phyloP scores from a whole-genome alignment of 2,888 invertebrate species.

The Scaptodrosophila latifasciaeformis region DNA sequence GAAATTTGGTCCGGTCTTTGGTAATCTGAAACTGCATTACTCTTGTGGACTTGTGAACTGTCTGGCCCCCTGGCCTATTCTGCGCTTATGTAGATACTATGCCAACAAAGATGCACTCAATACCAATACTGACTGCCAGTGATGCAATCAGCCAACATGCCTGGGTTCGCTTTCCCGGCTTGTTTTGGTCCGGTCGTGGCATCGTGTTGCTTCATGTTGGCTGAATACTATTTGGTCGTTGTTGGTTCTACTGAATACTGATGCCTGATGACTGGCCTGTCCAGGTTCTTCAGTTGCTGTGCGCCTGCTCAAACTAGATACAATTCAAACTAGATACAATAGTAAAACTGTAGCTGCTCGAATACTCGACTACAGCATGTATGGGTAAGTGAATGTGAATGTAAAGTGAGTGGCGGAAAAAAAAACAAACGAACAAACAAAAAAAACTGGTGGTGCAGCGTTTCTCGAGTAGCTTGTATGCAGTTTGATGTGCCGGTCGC shows the following conservation, averaged over 20 bases:
- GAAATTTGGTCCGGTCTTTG: no score
- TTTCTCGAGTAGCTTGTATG: slow-evolving; percentile 20
- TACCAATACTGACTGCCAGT: slow-evolving; percentile 12
- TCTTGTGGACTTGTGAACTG: no score
- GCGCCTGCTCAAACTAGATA: slow-evolving; percentile 72
- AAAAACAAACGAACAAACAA: no score
- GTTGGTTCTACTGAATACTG: not conserved
- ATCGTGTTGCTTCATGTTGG: slow-evolving; percentile 14
- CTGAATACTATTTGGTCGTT: slow-evolving; percentile 15
- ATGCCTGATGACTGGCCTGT: slow-evolving; percentile 22
- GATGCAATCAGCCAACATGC: slow-evolving; percentile 23
- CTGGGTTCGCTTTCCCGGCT: not conserved
- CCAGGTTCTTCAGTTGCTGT: slow-evolving; percentile 66
- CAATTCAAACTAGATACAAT: slow-evolving; percentile 75
- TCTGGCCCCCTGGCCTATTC: no score
- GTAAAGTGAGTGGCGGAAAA: slow-evolving; percentile 22
- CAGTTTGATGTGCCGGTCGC: slow-evolving; percentile 12
- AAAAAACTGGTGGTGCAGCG: slow-evolving; percentile 42
- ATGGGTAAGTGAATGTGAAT: not conserved
- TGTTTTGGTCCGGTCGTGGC: not conserved
- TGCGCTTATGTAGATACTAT: no score
- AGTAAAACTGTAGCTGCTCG: slow-evolving; percentile 66
- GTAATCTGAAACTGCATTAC: no score
- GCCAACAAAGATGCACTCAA: no score
- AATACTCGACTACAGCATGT: slow-evolving; percentile 14